A percentile compares a stretch with the other conserved stretches of the same genome.
phyloP scores from a whole-genome alignment of 2,888 invertebrate genomes.

The Pyrrhosoma nymphula region DNA sequence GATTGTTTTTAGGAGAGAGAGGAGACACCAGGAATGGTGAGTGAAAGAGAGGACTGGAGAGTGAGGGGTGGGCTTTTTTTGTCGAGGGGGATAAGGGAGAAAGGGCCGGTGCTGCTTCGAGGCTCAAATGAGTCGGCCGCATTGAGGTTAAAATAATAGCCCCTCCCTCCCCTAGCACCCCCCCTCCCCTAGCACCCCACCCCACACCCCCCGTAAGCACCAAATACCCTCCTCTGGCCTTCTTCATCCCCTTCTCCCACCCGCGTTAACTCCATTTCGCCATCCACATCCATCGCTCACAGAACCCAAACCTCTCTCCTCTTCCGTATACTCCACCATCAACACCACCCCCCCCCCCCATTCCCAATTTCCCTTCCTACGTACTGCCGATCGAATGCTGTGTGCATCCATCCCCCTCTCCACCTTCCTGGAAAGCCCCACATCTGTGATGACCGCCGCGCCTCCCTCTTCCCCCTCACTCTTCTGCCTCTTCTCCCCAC shows the following conservation, averaged over 20 bases:
- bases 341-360: background rate
- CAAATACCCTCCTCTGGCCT: background rate
- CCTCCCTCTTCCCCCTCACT: background rate
- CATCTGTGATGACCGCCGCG: slow-evolving; percentile 55
- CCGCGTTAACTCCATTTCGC: background rate
- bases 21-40: background rate
- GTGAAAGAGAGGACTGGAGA: background rate
- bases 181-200: background rate
- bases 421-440: slow-evolving; percentile 42
- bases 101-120: background rate
- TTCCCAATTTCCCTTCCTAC: slow-evolving; percentile 5
- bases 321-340: no score
- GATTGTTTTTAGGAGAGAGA: background rate
- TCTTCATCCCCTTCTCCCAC: background rate
- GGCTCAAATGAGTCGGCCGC: slow-evolving; percentile 46
- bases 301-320: background rate
- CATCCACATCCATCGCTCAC: slow-evolving; percentile 37
- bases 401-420: background rate
- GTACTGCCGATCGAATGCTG: background rate
- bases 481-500: background rate
- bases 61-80: background rate
- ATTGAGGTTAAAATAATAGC: slow-evolving; percentile 65
- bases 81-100: background rate
- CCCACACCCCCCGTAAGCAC: no score
- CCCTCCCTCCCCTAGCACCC: background rate